These are phyloP conservation scores for Acholoe squamosa DNA, from an alignment of 2,888 invertebrate species.

Conservation along the genomic window DNA sequence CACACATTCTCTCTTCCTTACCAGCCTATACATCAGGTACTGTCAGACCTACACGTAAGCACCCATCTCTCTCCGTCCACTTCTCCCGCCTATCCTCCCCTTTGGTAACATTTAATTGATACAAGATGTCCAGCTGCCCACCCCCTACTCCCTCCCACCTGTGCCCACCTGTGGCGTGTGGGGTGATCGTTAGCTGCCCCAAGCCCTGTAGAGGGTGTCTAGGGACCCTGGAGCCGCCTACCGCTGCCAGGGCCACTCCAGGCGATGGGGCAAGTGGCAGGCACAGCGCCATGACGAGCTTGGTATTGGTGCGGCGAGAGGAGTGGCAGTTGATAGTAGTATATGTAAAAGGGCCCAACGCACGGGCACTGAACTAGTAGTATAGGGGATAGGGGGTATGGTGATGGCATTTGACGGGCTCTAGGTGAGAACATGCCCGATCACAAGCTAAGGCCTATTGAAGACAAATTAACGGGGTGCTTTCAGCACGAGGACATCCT, in stretches of 20 bases:
- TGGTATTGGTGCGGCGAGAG: not conserved
- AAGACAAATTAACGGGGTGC: too few species aligned
- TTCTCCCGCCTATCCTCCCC: not conserved
- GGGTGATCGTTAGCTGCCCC: conserved; percentile 34
- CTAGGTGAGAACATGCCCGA: not conserved
- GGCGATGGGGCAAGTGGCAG: conserved; percentile 13
- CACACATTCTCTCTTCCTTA: not conserved
- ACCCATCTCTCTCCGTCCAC: conserved; percentile 22
- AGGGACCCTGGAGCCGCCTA: not conserved
- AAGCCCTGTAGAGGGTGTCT: conserved; percentile 36
- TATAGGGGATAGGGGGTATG: too few species aligned
- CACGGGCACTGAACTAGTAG: not conserved
- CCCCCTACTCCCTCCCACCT: not conserved
- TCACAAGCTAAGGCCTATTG: too few species aligned
- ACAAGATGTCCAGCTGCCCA: conserved; percentile 60
- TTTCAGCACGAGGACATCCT: too few species aligned
- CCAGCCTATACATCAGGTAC: not conserved
- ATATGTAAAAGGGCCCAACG: not conserved
- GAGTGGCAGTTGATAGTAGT: not conserved
- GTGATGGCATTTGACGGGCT: not conserved
- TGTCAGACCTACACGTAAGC: conserved; percentile 7
- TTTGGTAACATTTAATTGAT: conserved; percentile 49
- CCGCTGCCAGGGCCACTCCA: conserved; percentile 37
- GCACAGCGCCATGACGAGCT: not conserved
- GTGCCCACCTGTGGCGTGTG: conserved; percentile 32